Evolutionary conservation across 2,888 invertebrate genomes (phyloP), one percentile per base, ranked within the genome.

Genomic region (Cyclophora punctaria): DNA sequence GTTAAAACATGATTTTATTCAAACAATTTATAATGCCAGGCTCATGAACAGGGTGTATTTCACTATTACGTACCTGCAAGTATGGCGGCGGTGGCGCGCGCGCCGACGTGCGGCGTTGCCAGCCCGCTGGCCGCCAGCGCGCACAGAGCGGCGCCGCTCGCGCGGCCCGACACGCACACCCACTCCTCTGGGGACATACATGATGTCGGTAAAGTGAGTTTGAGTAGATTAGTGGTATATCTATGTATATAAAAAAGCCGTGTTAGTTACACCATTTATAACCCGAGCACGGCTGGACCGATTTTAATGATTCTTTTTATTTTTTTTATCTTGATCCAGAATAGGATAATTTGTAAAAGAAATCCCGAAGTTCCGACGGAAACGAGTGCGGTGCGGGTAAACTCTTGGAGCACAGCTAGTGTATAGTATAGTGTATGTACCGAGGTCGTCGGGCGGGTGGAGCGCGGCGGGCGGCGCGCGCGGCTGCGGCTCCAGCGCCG

Each of bases 401-500:
- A n/a, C n/a, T n/a, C n/a, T n/a, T n/a, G n/a, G n/a, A n/a, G n/a
- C 60, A 91, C 20, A 20, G 20, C 20, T 20, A 20, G 35, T 37
- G 7, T 45, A 50, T 5, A 41, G 2, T 7, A 0, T 3, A 41
- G 4, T 3, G 41, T 41, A 35, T 3, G 5, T 46, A 85, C 84
- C 85, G 20, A 83, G 69, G 59, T 86, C 84, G 1, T 79, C 79
- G 0, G 77, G 75, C 4, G 62, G 51, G 7, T 56, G 51, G 33
- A 73, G 58, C 71, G 76, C 52, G 7, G 20, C 78, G 0, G 76
- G 75, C 5, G 61, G 52, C 7, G 50, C 34, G 73, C 20, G 66
- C 58, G 72, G 76, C 52, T 91, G 82, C 35, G 91, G 88, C 74
- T 92, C 92, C 5, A 91, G 82, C 33, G 92, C 92, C 52, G 92